phyloP scores from a whole-genome alignment of 2,888 invertebrate genomes.

The Nasonovia ribisnigri region DNA sequence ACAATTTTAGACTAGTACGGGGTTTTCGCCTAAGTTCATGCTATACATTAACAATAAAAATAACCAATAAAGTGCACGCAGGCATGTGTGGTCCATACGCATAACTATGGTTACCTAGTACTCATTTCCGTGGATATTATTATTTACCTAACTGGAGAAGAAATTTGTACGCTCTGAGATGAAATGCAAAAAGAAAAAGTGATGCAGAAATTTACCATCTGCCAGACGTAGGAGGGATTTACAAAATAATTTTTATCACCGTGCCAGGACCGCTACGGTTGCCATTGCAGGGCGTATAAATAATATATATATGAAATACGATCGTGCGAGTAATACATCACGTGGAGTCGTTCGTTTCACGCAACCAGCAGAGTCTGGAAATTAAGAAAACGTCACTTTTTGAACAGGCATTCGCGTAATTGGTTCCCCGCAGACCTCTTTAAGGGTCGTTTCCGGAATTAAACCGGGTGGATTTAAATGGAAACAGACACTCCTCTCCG shows the following conservation, averaged over 20 bases:
- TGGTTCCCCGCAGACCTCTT: conserved; percentile 46
- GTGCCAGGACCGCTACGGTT: background rate
- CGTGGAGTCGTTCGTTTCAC: conserved; percentile 2
- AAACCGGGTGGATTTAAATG: conserved; percentile 53
- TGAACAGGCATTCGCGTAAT: conserved; percentile 43
- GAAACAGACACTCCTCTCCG: conserved; percentile 34
- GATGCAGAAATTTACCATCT: background rate
- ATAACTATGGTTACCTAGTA: background rate
- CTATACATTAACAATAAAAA: background rate
- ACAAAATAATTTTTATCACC: conserved; percentile 25
- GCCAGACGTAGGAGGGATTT: background rate
- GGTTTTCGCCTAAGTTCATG: background rate
- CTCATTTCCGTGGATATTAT: background rate
- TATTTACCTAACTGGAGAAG: background rate
- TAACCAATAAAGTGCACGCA: background rate
- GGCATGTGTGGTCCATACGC: background rate
- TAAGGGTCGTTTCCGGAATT: conserved; percentile 54
- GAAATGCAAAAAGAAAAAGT: background rate
- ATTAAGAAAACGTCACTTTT: conserved; percentile 46
- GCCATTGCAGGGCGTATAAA: background rate
- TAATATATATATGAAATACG: conserved; percentile 36
- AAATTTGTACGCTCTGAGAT: background rate
- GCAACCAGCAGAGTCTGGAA: background rate
- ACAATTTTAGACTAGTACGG: background rate
- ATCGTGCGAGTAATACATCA: conserved; percentile 15